phyloP scores from a whole-genome alignment of 1,140 invertebrate genomes.

The Hesperophylax magnus region DNA sequence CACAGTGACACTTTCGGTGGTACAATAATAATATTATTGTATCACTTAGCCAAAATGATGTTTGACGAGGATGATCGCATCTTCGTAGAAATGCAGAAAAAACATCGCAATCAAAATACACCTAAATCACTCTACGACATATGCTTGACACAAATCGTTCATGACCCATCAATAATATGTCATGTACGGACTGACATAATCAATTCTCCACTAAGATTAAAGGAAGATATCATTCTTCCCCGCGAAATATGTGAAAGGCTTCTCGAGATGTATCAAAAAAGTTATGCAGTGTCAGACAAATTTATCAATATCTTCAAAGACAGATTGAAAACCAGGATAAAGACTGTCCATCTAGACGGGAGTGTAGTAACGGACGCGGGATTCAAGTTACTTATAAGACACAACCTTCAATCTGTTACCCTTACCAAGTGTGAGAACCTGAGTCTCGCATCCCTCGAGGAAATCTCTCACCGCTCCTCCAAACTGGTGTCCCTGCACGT shows the following conservation, averaged over 20 bases:
- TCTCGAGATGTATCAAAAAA: constrained; percentile 74
- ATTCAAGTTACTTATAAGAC: constrained; percentile 77
- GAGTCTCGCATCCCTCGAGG: constrained; percentile 73
- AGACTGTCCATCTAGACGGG: constrained; percentile 78
- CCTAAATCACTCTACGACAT: constrained; percentile 25
- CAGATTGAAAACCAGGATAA: constrained; percentile 76
- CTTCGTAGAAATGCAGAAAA: background rate
- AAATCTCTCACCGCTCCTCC: constrained; percentile 62
- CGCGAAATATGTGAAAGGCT: constrained; percentile 69
- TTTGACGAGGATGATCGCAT: background rate
- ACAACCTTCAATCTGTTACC: constrained; percentile 81
- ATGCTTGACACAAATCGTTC: constrained; percentile 14
- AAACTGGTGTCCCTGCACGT: constrained; percentile 60
- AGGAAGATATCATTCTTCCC: constrained; percentile 56
- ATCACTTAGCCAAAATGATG: background rate
- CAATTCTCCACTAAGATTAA: background rate
- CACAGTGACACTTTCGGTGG: constrained; percentile 34
- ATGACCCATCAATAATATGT: constrained; percentile 25
- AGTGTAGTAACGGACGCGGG: constrained; percentile 80
- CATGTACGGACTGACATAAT: background rate
- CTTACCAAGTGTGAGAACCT: constrained; percentile 80
- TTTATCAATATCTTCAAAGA: constrained; percentile 83
- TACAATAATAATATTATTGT: background rate
- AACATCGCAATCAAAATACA: background rate
- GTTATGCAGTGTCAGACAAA: constrained; percentile 73